Conservation (phyloP, 2,888 invertebrate species). For the Acrobasis repandana region DNA sequence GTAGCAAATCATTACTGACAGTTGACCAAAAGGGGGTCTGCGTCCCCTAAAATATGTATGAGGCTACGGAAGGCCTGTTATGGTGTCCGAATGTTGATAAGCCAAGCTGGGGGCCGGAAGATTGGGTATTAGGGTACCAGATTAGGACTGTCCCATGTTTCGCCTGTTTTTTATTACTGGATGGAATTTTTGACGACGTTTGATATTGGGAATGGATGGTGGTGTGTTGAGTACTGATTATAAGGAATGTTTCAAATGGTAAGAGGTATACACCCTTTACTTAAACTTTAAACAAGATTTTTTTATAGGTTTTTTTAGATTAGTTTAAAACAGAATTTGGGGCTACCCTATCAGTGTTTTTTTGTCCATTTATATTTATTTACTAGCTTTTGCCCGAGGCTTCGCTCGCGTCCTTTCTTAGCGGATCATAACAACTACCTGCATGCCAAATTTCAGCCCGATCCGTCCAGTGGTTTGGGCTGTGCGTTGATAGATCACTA, state of each 20-base stretch:
- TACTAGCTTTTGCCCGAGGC: too few species aligned
- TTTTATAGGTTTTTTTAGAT: too few species aligned
- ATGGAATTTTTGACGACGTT: conserved; percentile 46
- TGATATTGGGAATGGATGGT: conserved; percentile 38
- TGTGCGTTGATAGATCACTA: too few species aligned
- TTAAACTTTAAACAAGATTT: too few species aligned
- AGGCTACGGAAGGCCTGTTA: conserved; percentile 77
- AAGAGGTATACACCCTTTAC: too few species aligned
- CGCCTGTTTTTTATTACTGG: conserved; percentile 42
- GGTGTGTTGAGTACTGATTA: neutral
- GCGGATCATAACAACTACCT: too few species aligned
- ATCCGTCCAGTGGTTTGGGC: too few species aligned
- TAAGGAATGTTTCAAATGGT: neutral
- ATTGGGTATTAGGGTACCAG: conserved; percentile 64
- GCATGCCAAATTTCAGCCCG: too few species aligned
- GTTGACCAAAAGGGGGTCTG: conserved; percentile 80
- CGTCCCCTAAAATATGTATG: conserved; percentile 81
- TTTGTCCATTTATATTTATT: too few species aligned
- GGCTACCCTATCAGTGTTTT: too few species aligned
- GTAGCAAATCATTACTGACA: conserved; percentile 83
- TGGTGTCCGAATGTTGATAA: conserved; percentile 84
- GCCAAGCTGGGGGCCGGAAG: conserved; percentile 73
- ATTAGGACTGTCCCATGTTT: conserved; percentile 69
- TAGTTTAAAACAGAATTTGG: too few species aligned
- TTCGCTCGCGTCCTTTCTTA: too few species aligned